Conservation (phyloP, 1,140 invertebrate genomes). For the Brachionus rubens region DNA sequence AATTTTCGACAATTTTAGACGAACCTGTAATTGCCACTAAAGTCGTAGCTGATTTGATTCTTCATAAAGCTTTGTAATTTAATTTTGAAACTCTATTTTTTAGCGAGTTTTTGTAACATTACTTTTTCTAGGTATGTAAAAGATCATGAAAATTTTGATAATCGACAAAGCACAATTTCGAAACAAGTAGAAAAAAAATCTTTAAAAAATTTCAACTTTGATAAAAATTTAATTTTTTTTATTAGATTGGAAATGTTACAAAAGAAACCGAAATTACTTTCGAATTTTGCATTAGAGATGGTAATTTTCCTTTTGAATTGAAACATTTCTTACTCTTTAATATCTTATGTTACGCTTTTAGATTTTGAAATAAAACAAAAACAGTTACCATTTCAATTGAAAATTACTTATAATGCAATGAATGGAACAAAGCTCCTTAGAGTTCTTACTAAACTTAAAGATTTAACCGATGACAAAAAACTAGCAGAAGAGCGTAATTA, state of each 20-base stretch:
- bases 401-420: conserved; percentile 52
- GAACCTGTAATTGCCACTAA: conserved; percentile 57
- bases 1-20: conserved; percentile 56
- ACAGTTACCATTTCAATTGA: conserved; percentile 53
- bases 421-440: conserved; percentile 53
- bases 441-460: conserved; percentile 51
- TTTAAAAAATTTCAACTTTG: not conserved
- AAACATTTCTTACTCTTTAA: not conserved
- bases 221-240: not conserved
- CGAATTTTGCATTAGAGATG: conserved; percentile 53
- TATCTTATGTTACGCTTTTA: not conserved
- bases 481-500: conserved; percentile 53
- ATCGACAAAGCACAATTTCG: not conserved
- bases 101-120: too few species aligned
- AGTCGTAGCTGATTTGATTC: conserved; percentile 53
- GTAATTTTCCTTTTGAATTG: not conserved
- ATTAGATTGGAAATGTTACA: conserved; percentile 54
- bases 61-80: conserved; percentile 56
- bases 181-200: not conserved
- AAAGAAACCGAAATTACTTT: conserved; percentile 55
- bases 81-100: not conserved
- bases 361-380: not conserved
- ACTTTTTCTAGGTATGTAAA: not conserved
- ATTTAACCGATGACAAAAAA: conserved; percentile 51
- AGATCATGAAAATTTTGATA: conserved; percentile 22